Evolutionary conservation across 2,113 vertebrate species (phyloP).

Genomic region (Leucopsar rothschildi): DNA sequence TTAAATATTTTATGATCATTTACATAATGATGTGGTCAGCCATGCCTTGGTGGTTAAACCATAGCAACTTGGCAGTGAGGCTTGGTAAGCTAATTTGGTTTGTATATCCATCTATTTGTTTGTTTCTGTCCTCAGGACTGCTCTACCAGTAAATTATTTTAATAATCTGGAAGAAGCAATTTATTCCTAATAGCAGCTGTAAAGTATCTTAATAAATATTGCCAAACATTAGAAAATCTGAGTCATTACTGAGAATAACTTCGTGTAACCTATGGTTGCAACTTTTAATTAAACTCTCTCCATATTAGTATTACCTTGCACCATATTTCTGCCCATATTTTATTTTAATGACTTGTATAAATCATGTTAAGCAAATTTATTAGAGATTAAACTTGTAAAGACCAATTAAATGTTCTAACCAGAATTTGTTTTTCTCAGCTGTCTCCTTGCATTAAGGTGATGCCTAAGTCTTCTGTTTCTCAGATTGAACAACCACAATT

Average conservation of each 20-base stretch:
- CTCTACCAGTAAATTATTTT: background rate
- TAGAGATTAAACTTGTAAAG: background rate
- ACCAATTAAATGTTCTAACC: background rate
- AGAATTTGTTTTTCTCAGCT: background rate
- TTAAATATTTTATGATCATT: background rate
- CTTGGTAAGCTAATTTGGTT: background rate
- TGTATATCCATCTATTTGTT: background rate
- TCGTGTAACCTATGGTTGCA: background rate
- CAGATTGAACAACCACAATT: background rate
- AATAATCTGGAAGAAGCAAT: background rate
- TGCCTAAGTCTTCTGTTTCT: background rate
- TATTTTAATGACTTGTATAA: conserved; percentile 14
- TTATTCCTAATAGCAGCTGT: background rate
- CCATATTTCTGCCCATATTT: background rate
- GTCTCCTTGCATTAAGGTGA: background rate
- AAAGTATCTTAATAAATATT: background rate
- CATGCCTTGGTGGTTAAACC: background rate
- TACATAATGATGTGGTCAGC: background rate
- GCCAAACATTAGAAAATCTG: background rate
- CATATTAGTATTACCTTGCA: background rate
- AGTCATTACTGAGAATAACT: background rate
- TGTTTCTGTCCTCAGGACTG: background rate
- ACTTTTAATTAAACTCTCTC: conserved; percentile 24
- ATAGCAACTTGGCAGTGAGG: background rate
- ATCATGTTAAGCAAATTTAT: background rate